Percentiles rank a stretch among this genome's conserved stretches.
These are phyloP conservation scores for Saccostrea glomerata DNA, from an alignment of 1,140 invertebrate species.

Conservation along the genomic window DNA sequence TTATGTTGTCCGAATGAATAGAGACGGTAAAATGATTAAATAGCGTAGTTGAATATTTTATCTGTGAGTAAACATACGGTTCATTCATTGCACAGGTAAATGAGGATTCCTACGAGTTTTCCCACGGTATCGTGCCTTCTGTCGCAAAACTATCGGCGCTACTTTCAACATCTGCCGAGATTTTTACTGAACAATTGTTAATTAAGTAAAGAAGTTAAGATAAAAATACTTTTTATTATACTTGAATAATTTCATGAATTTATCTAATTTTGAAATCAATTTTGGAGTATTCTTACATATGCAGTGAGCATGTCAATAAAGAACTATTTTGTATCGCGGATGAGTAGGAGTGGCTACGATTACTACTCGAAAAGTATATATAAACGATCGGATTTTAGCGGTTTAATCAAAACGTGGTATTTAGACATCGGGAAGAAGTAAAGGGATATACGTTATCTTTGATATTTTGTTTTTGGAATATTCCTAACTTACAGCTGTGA, in stretches of 20 bases:
- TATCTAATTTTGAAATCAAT: background rate
- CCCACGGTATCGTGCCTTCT: slow-evolving; percentile 44
- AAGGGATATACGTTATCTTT: background rate
- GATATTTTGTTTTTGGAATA: background rate
- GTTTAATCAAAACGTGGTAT: slow-evolving; percentile 23
- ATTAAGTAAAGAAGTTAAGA: too few species aligned
- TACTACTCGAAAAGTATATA: slow-evolving; percentile 5
- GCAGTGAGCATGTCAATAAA: background rate
- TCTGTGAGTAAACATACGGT: slow-evolving; percentile 34
- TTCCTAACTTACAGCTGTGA: background rate
- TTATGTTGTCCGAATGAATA: background rate
- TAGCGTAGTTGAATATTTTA: slow-evolving; percentile 11
- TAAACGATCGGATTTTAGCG: background rate
- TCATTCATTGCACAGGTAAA: slow-evolving; percentile 31
- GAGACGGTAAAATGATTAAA: background rate
- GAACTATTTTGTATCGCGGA: slow-evolving; percentile 33
- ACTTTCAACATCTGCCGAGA: slow-evolving; percentile 39
- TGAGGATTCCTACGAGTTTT: slow-evolving; percentile 8
- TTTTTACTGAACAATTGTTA: background rate
- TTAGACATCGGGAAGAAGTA: too few species aligned
- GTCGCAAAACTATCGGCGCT: slow-evolving; percentile 21
- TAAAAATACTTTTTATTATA: background rate
- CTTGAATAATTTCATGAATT: background rate
- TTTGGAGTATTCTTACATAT: background rate
- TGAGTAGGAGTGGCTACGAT: slow-evolving; percentile 16